Percentiles rank a stretch among this genome's conserved stretches.
These are phyloP conservation scores for Lichenostomus cassidix DNA, from an alignment of 2,113 vertebrate species.

Conservation along the genomic window DNA sequence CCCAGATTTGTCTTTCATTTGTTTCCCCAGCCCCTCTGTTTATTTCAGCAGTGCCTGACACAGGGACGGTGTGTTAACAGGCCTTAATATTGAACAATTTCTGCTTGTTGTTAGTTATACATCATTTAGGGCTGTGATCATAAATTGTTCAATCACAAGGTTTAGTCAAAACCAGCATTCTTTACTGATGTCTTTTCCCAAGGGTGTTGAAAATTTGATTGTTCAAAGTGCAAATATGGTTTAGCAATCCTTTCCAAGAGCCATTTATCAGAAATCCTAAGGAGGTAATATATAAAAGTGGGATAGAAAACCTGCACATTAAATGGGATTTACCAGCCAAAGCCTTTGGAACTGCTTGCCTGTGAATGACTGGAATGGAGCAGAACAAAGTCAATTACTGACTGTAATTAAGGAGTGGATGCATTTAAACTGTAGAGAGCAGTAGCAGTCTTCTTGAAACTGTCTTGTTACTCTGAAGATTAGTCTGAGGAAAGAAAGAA, in stretches of 20 bases:
- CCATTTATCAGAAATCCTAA: slow-evolving; percentile 76
- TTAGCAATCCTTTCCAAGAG: slow-evolving; percentile 78
- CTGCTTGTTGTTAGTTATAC: slow-evolving; percentile 57
- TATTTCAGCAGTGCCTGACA: neutral
- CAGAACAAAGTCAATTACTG: slow-evolving; percentile 83
- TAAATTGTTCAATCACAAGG: slow-evolving; percentile 69
- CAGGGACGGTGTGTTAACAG: neutral
- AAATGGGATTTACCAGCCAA: slow-evolving; percentile 76
- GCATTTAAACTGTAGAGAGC: slow-evolving; percentile 98
- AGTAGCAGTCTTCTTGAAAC: slow-evolving; percentile 96
- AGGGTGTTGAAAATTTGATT: slow-evolving; percentile 75
- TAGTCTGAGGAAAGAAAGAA: slow-evolving; percentile 71
- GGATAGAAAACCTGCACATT: slow-evolving; percentile 72
- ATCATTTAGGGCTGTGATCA: slow-evolving; percentile 73
- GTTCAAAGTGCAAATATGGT: slow-evolving; percentile 77
- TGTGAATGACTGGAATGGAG: slow-evolving; percentile 75
- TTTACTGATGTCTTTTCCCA: slow-evolving; percentile 69
- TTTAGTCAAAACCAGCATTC: slow-evolving; percentile 72
- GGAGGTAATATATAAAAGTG: slow-evolving; percentile 73
- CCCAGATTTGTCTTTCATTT: slow-evolving; percentile 19
- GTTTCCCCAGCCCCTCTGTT: neutral
- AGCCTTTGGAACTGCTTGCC: slow-evolving; percentile 74
- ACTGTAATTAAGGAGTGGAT: slow-evolving; percentile 86
- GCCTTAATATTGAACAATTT: slow-evolving; percentile 45
- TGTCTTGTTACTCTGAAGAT: slow-evolving; percentile 74